Evolutionary conservation across 2,797 vertebrate species (phyloP).

Genomic region (Platalea minor): DNA sequence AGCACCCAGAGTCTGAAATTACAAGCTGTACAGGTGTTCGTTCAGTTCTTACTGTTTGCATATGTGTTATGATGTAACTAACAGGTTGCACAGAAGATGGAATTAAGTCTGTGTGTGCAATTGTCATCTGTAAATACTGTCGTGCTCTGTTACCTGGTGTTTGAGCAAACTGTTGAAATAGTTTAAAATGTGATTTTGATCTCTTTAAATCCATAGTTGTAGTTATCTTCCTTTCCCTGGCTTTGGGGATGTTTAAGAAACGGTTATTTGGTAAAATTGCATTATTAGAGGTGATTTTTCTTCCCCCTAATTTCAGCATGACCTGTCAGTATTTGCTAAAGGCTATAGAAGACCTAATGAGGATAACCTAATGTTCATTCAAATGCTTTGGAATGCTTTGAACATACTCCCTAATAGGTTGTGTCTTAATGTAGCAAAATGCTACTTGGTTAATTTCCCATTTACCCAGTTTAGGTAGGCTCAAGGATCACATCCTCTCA

Average conservation of each 20-base stretch:
- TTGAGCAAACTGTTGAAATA: neutral
- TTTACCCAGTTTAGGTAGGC: neutral
- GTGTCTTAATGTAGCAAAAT: neutral
- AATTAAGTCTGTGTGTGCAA: neutral
- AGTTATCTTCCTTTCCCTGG: neutral
- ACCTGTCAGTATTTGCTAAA: neutral
- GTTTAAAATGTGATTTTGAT: neutral
- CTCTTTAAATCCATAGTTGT: neutral
- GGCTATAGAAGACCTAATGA: neutral
- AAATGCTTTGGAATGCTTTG: neutral
- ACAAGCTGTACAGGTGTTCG: neutral
- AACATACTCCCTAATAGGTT: neutral
- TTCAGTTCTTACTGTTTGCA: neutral
- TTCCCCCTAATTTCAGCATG: neutral
- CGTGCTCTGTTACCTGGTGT: neutral
- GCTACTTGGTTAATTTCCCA: neutral
- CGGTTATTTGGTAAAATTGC: neutral
- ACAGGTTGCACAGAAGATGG: neutral
- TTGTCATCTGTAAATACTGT: neutral
- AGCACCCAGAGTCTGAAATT: neutral
- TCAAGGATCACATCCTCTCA: neutral
- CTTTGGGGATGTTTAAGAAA: neutral
- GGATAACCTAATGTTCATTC: neutral
- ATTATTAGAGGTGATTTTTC: neutral
- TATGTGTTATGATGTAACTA: neutral